Conservation (phyloP, 2,888 invertebrate genomes). For the Drosophila cognata region DNA sequence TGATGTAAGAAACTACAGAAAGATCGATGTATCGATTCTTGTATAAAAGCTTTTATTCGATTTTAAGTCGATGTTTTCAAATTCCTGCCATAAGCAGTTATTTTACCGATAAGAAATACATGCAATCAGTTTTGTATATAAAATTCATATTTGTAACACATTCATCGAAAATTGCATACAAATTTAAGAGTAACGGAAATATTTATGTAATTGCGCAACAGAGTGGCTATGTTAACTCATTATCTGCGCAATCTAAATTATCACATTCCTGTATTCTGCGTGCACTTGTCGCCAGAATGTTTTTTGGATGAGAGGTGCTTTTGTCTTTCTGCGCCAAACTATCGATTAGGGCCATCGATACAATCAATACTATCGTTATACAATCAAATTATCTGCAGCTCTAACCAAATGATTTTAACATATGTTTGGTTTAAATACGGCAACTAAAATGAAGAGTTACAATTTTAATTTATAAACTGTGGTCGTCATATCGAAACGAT, state of each 20-base stretch:
- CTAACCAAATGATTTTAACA: conserved; percentile 4
- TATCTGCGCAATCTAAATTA: not conserved
- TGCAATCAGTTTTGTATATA: not conserved
- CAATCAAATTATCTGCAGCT: not conserved
- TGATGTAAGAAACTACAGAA: not conserved
- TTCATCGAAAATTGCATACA: not conserved
- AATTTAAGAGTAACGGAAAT: not conserved
- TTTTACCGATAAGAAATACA: not conserved
- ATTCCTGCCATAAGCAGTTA: not conserved
- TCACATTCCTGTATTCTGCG: not conserved
- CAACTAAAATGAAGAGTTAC: not conserved
- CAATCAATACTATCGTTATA: not conserved
- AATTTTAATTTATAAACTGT: not conserved
- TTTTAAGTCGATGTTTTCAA: not conserved
- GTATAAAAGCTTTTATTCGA: conserved; percentile 4
- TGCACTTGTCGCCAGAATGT: not conserved
- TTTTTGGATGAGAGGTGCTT: not conserved
- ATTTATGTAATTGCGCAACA: not conserved
- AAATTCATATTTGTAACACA: not conserved
- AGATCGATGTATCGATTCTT: conserved; percentile 10
- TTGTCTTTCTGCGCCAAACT: not conserved
- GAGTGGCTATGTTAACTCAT: not conserved
- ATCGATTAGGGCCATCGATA: not conserved
- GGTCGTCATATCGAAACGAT: conserved; percentile 1
- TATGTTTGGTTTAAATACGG: conserved; percentile 1